Evolutionary conservation across 2,888 invertebrate genomes (phyloP), one percentile per base, ranked within the genome.

Genomic region (Trachelus stipa): DNA sequence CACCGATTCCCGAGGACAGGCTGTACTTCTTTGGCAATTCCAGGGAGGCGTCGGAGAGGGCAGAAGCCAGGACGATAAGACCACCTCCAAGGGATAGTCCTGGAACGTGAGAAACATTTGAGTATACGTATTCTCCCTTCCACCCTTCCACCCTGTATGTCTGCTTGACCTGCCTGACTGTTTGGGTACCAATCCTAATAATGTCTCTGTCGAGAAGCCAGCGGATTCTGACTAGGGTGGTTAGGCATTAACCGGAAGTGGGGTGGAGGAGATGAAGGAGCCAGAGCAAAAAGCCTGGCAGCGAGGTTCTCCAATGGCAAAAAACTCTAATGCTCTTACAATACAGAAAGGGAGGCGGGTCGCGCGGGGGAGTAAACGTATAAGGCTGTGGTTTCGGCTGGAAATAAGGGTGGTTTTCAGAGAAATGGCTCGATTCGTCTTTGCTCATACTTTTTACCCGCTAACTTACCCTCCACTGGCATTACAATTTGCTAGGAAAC

Each of bases 21-120:
- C 88, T 89, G 81, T 89, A 90, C 80, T 87, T 89, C 80, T 87
- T 85, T 34, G 91, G 90, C 56, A 89, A 85, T 84, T 94, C 93
- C 83, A 93, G 90, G 82, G 93, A 92, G 74, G 93, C 94, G 84
- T 94, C 94, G 34, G 94, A 93, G 75, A 94, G 91, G 71, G 93
- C 93, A 15, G 94, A 94, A 12, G 93, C 94, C 85, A 94, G 93
- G 79, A 94, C 92, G 85, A 94, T 93, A 80, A 94, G 91, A 69
- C 94, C 94, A 73, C 94, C 93, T 68, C 94, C 94, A 79, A 94
- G 91, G 31, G 93, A 93, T 76, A 94, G 91, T 71, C 94, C 94
- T 94, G 92, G 69, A 92, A 92, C 79, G 86, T 34, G 71, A 34
- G 33, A 31, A 71, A 71, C 4, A 31, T 33, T 56, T 56, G 56